phyloP scores from a whole-genome alignment of 2,888 invertebrate species.

The Dynastes hyllus region DNA sequence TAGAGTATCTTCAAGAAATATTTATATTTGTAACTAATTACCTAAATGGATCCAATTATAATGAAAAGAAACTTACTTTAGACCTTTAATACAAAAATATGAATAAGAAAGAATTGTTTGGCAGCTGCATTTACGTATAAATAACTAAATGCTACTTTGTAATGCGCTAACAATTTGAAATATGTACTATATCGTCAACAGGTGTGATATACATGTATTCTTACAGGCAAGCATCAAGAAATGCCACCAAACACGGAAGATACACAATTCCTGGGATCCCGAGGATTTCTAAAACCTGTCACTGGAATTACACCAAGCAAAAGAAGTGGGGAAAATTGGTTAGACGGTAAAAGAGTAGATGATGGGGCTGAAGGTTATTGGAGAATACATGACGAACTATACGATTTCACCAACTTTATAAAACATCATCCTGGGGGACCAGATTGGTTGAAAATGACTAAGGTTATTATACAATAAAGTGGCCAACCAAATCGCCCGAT shows the following conservation, averaged over 20 bases:
- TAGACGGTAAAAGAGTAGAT: constrained; percentile 78
- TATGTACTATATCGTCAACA: no score
- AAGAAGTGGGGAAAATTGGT: constrained; percentile 70
- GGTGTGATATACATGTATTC: no score
- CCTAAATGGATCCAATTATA: no score
- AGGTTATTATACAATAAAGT: constrained; percentile 70
- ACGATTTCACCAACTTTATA: constrained; percentile 88
- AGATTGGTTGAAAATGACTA: constrained; percentile 82
- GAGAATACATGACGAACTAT: constrained; percentile 85
- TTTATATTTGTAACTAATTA: no score
- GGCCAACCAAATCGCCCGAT: no score
- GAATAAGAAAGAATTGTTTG: no score
- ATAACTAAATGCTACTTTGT: no score
- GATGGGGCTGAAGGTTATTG: constrained; percentile 85
- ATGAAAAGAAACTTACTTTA: no score
- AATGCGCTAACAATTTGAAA: no score
- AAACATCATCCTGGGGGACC: constrained; percentile 89
- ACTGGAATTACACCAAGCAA: not conserved
- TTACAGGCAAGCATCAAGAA: not conserved
- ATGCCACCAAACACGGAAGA: constrained; percentile 47
- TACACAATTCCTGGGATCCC: constrained; percentile 2
- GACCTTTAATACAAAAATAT: no score
- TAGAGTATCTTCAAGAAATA: no score
- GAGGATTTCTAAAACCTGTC: constrained; percentile 34
- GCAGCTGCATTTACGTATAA: no score